Evolutionary conservation across 2,888 invertebrate genomes (phyloP).

Genomic region (Noctuana brunneofusca): DNA sequence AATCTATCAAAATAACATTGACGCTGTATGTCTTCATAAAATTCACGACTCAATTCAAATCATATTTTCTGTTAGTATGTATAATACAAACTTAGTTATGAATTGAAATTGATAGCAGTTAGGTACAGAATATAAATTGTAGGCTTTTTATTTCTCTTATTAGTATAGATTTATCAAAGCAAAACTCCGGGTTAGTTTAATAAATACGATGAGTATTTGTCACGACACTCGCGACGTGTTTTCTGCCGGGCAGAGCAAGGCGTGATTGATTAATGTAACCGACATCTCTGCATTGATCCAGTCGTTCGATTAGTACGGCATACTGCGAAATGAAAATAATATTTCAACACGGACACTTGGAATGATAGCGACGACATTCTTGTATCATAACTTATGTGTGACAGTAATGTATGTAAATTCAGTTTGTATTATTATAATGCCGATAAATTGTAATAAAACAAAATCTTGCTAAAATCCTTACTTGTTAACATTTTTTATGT

Average conservation of each 20-base stretch:
- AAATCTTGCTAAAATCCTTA: background rate
- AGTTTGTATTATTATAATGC: constrained; percentile 14
- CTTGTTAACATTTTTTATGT: background rate
- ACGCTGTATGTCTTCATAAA: constrained; percentile 33
- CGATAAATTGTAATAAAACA: background rate
- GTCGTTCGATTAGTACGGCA: constrained; percentile 20
- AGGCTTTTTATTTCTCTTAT: too few relatives aligned
- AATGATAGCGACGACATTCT: constrained; percentile 26
- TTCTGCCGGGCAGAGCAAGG: constrained; percentile 23
- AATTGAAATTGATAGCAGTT: background rate
- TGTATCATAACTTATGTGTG: constrained; percentile 22
- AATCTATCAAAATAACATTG: constrained; percentile 41
- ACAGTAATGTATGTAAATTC: constrained; percentile 27
- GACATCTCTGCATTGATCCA: constrained; percentile 39
- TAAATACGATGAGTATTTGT: constrained; percentile 15
- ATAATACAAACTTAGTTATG: background rate
- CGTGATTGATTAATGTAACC: constrained; percentile 41
- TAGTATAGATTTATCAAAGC: too few relatives aligned
- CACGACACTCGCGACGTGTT: constrained; percentile 23
- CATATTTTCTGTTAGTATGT: background rate
- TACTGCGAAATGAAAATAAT: constrained; percentile 31
- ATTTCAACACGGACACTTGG: constrained; percentile 31
- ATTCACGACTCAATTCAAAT: constrained; percentile 22
- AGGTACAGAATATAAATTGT: background rate
- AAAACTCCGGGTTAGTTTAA: background rate